Conservation (phyloP, 2,888 invertebrate genomes). For the Chrysina gloriosa region DNA sequence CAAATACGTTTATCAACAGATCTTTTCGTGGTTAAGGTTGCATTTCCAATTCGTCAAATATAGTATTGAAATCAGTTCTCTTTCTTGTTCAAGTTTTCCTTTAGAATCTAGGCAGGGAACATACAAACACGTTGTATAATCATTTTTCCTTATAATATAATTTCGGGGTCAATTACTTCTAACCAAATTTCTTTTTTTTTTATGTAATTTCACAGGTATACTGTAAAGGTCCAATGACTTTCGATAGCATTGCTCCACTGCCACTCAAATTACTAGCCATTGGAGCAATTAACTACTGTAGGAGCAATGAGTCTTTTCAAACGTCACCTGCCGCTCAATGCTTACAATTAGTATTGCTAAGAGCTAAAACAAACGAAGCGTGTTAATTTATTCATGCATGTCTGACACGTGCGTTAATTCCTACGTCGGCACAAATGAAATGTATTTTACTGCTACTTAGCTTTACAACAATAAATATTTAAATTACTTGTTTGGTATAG, state of each 20-base stretch:
- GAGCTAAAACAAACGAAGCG: constrained; percentile 42
- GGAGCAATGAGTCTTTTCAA: constrained; percentile 38
- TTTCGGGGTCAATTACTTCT: neutral
- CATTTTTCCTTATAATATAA: too few relatives aligned
- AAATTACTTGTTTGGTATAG: constrained; percentile 10
- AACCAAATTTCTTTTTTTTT: neutral
- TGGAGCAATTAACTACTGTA: constrained; percentile 41
- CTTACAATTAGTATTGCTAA: constrained; percentile 38
- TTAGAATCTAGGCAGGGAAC: too few relatives aligned
- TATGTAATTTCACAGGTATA: constrained; percentile 5
- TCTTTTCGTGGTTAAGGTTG: too few relatives aligned
- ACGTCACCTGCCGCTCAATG: constrained; percentile 37
- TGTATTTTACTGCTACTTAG: constrained; percentile 3
- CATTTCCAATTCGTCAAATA: too few relatives aligned
- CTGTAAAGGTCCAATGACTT: constrained; percentile 18
- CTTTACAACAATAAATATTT: constrained; percentile 10
- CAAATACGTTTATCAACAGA: too few relatives aligned
- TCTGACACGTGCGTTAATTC: constrained; percentile 43
- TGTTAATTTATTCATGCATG: constrained; percentile 43
- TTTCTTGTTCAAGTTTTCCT: too few relatives aligned
- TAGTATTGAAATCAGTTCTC: too few relatives aligned
- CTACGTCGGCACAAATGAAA: constrained; percentile 12
- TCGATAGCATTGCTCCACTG: constrained; percentile 7
- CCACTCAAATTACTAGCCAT: constrained; percentile 32
- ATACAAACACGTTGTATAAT: too few relatives aligned